phyloP scores from a whole-genome alignment of 2,113 vertebrate species.

The Lathamus discolor region DNA sequence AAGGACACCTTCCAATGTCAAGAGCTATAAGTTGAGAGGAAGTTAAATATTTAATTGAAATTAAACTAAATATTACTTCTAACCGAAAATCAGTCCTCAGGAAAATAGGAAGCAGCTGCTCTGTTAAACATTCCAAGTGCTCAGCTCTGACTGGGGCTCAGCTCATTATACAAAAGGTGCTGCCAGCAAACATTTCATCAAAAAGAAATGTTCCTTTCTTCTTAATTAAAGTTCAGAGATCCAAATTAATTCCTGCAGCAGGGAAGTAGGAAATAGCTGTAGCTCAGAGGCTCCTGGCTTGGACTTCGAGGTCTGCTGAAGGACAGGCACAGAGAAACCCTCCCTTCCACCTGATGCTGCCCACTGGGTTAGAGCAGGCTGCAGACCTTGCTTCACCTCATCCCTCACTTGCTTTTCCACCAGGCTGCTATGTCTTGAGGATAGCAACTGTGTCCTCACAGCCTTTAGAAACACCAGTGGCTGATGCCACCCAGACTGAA shows the following conservation, averaged over 20 bases:
- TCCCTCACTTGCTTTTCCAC: not conserved
- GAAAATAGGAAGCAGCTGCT: constrained; percentile 49
- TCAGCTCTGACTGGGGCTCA: not conserved
- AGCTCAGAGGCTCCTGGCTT: not conserved
- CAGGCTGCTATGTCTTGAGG: not conserved
- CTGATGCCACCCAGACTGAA: not conserved
- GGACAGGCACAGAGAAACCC: not conserved
- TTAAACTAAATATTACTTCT: constrained; percentile 48
- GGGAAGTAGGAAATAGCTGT: not conserved
- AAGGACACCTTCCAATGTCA: constrained; percentile 46
- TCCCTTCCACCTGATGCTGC: not conserved
- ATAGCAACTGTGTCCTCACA: not conserved
- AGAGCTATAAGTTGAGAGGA: constrained; percentile 28
- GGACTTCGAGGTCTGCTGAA: not conserved
- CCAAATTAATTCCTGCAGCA: constrained; percentile 41
- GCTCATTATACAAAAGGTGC: constrained; percentile 50
- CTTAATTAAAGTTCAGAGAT: constrained; percentile 55
- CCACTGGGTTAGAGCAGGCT: not conserved
- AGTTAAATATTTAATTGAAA: constrained; percentile 61
- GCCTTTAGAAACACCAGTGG: not conserved
- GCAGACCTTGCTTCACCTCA: not conserved
- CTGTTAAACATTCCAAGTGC: constrained; percentile 45
- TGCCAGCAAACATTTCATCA: constrained; percentile 62
- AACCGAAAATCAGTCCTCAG: constrained; percentile 39
- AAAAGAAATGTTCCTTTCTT: constrained; percentile 37